A percentile compares a stretch with the other conserved stretches of the same genome.
These are phyloP conservation scores for Aphelenchoides avenae DNA, from an alignment of 1,140 invertebrate species.

Conservation along the genomic window DNA sequence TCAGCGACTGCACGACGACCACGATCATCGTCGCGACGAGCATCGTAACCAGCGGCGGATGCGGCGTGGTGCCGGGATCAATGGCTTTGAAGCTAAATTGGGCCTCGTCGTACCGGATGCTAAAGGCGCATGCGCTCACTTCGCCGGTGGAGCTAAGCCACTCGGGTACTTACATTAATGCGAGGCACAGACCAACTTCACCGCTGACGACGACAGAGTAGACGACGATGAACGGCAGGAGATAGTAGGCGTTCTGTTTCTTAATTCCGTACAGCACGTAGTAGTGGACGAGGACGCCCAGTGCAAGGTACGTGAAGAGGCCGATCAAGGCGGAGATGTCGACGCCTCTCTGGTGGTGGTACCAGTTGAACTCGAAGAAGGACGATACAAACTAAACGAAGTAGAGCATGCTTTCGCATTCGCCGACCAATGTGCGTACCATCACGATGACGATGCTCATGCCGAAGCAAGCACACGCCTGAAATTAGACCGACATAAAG, in stretches of 20 bases:
- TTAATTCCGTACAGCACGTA: slow-evolving; percentile 51
- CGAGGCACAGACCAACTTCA: slow-evolving; percentile 31
- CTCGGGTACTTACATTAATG: slow-evolving; percentile 29
- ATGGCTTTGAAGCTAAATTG: slow-evolving; percentile 27
- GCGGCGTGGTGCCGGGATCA: slow-evolving; percentile 10
- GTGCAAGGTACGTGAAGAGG: slow-evolving; percentile 45
- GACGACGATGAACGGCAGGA: slow-evolving; percentile 55
- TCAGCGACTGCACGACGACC: slow-evolving; percentile 21
- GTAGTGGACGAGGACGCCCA: slow-evolving; percentile 46
- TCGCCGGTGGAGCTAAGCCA: too few species aligned
- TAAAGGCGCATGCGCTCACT: too few species aligned
- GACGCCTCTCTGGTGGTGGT: slow-evolving; percentile 49
- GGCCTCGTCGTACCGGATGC: too few species aligned
- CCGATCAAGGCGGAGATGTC: slow-evolving; percentile 50
- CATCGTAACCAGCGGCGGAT: slow-evolving; percentile 22
- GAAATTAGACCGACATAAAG: slow-evolving; percentile 19
- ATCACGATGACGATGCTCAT: slow-evolving; percentile 48
- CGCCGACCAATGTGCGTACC: too few species aligned
- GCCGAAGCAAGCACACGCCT: slow-evolving; percentile 53
- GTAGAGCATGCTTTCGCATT: too few species aligned
- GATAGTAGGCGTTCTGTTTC: slow-evolving; percentile 32
- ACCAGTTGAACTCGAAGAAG: slow-evolving; percentile 59
- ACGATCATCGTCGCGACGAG: slow-evolving; percentile 25
- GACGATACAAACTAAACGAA: slow-evolving; percentile 39
- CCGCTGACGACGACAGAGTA: slow-evolving; percentile 42